Evolutionary conservation across 2,113 vertebrate genomes (phyloP), one percentile per base, ranked within the genome.

Genomic region (Cnemophilus loriae): DNA sequence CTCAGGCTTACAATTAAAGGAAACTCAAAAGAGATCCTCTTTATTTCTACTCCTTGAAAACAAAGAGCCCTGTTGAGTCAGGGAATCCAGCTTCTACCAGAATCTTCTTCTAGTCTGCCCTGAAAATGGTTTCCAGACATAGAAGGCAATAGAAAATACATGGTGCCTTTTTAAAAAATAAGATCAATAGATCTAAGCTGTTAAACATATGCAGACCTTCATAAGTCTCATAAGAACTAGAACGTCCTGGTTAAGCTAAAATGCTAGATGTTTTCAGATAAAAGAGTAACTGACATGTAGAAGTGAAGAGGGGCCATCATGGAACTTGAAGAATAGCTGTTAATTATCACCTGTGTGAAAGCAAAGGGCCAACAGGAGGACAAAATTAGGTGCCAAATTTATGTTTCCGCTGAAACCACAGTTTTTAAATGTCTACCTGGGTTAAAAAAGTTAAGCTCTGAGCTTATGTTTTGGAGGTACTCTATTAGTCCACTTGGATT

Each of bases 1-100:
- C 86, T 82, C 69, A 64, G 92, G 92, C 80, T 90, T 52, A 17
- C 75, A 94, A 95, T 94, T 96, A 96, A 94, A 75, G 71, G 75
- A 86, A 96, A 92, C 37, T 59, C 82, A 80, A 27, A 71, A 87
- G 74, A 87, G 53, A 95, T 83, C n/a, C 63, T 95, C 90, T 96
- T 85, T 81, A 93, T 86, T 87, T 93, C 69, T 82, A 42, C 23
- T 84, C 73, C 90, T 87, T 81, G 79, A 94, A 94, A 96, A 94
- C 52, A 93, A 92, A 94, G 90, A 91, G 80, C 41, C 11, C 64
- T 65, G 60, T 95, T 86, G 76, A 93, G 56, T 78, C 70, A 76
- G 65, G 7, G 49, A 91, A 87, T 67, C 24, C 44, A 88, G 74
- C 26, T 75, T 86, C 64, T 60, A 86, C 44, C 56, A 95, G 79